phyloP scores from a whole-genome alignment of 1,140 invertebrate species.

The Solen grandis region DNA sequence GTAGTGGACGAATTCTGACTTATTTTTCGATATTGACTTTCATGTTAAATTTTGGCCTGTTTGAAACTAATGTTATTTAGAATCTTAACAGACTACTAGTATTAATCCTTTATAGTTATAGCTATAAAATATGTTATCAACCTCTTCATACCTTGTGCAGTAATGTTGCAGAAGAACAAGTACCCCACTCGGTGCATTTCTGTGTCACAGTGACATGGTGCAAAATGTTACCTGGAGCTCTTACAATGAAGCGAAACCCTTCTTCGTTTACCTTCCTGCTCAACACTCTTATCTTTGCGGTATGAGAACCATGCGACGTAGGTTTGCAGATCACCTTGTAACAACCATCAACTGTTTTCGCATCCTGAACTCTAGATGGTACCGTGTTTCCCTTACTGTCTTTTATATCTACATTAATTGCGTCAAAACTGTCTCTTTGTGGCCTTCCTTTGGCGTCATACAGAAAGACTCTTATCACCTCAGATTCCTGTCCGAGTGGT shows the following conservation, averaged over 20 bases:
- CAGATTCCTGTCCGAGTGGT: slow-evolving; percentile 57
- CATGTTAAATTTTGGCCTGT: too few relatives aligned
- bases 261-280: slow-evolving; percentile 59
- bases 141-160: too few relatives aligned
- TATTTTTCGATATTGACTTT: too few relatives aligned
- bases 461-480: slow-evolving; percentile 58
- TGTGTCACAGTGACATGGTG: background rate
- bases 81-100: too few relatives aligned
- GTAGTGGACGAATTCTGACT: too few relatives aligned
- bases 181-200: too few relatives aligned
- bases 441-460: slow-evolving; percentile 63
- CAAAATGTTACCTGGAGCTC: slow-evolving; percentile 55
- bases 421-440: slow-evolving; percentile 60
- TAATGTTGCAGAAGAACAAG: too few relatives aligned
- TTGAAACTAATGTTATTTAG: too few relatives aligned
- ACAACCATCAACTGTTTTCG: slow-evolving; percentile 60
- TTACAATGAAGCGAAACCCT: slow-evolving; percentile 55
- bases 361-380: slow-evolving; percentile 51
- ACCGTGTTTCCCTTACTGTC: slow-evolving; percentile 57
- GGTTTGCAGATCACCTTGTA: slow-evolving; percentile 60
- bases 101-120: too few relatives aligned
- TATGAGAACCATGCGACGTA: slow-evolving; percentile 51
- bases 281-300: slow-evolving; percentile 49
- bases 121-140: too few relatives aligned
- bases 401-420: slow-evolving; percentile 55